Evolutionary conservation across 2,797 vertebrate genomes (phyloP), one percentile per base, ranked within the genome.

Genomic region (Mareca penelope): DNA sequence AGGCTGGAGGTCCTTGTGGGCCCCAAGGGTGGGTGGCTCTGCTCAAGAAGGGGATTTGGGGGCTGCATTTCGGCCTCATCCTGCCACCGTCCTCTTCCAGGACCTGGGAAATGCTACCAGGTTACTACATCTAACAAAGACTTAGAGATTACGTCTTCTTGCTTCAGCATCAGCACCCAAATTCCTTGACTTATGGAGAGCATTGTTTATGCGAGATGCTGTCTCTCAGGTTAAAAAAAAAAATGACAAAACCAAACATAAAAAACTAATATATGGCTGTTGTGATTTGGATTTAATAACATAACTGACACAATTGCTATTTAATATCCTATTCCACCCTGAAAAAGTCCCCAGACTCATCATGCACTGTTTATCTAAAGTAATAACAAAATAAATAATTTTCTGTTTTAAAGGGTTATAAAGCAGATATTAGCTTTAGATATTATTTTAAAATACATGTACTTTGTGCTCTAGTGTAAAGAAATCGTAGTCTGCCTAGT

Each of bases 301-400:
- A 17, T 61, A 56, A 68, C 33, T 82, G 92, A 55, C 59, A 94
- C 52, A 64, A 71, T 91, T 96, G 76, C 68, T 76, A 48, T 93
- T 96, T 88, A 91, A 89, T 76, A 88, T 89, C 90, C 79, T 80
- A 42, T 94, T 95, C 50, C 24, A 46, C 61, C 13, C 70, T 85
- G 84, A 93, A 90, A 93, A 92, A 92, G 39, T 59, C 53, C 78
- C 94, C 85, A 93, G 79, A 85, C 61, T 94, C 92, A 78, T 94
- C 92, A 60, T 85, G 37, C 14, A 2, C 44, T 95, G 50, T 95
- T 97, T 96, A 79, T 94, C 59, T 96, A 90, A 94, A 91, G 85
- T 88, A 76, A 92, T 92, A 96, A 96, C 31, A 97, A 96, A 91
- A 91, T 80, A 59, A 76, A 63, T 77, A 93, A 50, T 95, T 73